These are phyloP conservation scores for Byasa hedistus DNA, from an alignment of 2,888 invertebrate species.

Conservation along the genomic window DNA sequence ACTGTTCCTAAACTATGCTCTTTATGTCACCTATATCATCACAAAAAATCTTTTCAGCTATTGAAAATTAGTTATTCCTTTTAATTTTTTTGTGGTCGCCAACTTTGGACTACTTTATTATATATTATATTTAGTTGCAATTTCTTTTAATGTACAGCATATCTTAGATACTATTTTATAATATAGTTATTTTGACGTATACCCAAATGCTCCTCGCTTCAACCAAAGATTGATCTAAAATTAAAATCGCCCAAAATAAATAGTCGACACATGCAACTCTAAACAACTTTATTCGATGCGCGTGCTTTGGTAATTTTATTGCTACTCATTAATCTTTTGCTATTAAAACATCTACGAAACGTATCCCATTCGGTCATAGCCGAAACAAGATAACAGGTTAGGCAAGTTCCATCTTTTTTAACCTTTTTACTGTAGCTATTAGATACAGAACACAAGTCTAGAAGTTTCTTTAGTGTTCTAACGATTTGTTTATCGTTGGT, in stretches of 20 bases:
- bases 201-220: not conserved
- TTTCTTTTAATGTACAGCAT: too few relatives aligned
- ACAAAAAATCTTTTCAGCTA: too few relatives aligned
- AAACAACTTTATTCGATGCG: not conserved
- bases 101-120: too few relatives aligned
- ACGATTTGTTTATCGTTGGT: too few relatives aligned
- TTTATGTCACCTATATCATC: too few relatives aligned
- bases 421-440: not conserved
- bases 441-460: too few relatives aligned
- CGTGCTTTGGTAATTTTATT: not conserved
- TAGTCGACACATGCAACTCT: not conserved
- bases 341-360: not conserved
- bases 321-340: not conserved
- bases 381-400: not conserved
- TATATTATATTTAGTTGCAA: too few relatives aligned
- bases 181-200: not conserved
- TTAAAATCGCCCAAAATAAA: conserved; percentile 1
- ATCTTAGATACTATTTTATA: not conserved
- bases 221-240: not conserved
- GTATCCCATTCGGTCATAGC: not conserved
- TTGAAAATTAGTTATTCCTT: too few relatives aligned
- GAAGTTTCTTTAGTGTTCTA: not conserved
- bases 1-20: too few relatives aligned
- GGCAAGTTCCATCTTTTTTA: not conserved
- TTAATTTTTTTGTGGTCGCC: too few relatives aligned